Conservation (phyloP, 1,140 invertebrate genomes). For the Ditylenchus dipsaci region DNA sequence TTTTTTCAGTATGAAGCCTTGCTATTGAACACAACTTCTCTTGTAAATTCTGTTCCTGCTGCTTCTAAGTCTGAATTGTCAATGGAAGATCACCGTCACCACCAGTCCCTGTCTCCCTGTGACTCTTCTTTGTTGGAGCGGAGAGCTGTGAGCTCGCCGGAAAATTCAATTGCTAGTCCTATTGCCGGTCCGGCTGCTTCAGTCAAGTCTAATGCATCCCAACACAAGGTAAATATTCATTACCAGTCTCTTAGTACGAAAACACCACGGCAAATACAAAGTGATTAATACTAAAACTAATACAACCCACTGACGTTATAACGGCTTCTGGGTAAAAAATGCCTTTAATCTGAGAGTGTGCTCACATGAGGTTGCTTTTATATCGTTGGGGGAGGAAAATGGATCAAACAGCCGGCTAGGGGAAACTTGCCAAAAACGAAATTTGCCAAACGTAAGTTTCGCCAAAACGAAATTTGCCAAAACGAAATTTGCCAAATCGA, state of each 20-base stretch:
- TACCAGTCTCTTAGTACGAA: background rate
- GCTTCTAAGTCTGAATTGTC: no score
- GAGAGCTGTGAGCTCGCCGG: slow-evolving; percentile 11
- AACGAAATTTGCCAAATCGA: no score
- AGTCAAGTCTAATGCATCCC: slow-evolving; percentile 29
- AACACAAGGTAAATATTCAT: slow-evolving; percentile 23
- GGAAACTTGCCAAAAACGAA: no score
- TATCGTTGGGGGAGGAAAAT: no score
- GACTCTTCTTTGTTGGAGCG: background rate
- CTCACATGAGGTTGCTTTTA: no score
- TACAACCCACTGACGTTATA: no score
- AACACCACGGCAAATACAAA: background rate
- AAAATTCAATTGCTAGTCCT: slow-evolving; percentile 34
- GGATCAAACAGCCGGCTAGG: no score
- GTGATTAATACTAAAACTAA: no score
- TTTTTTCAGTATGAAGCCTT: background rate
- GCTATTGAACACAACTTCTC: background rate
- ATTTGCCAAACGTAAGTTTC: no score
- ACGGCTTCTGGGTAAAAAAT: no score
- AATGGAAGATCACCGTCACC: background rate
- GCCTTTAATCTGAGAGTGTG: no score
- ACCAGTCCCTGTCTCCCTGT: background rate
- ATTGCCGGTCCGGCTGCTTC: slow-evolving; percentile 24
- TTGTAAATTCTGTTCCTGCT: background rate
- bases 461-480: no score